A percentile compares a stretch with the other conserved stretches of the same genome.
Evolutionary conservation across 2,113 vertebrate genomes (phyloP).

Genomic region (Perca flavescens): DNA sequence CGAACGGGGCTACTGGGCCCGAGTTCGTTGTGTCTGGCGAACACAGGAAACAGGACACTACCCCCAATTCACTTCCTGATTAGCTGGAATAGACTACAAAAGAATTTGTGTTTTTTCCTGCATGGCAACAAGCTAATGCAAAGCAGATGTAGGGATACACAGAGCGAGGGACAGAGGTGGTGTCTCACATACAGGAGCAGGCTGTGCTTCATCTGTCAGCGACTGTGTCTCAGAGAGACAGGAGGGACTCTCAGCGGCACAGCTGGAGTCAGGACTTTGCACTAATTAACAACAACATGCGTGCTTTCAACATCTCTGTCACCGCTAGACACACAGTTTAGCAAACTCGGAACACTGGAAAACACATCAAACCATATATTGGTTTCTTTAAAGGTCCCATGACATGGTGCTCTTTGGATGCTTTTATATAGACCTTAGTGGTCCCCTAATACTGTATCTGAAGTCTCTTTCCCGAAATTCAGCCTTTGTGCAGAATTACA

Average conservation of each 20-base stretch:
- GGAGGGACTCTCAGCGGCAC: conserved; percentile 63
- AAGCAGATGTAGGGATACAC: conserved; percentile 81
- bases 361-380: conserved; percentile 20
- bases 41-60: conserved; percentile 89
- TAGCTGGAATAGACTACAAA: conserved; percentile 85
- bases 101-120: conserved; percentile 82
- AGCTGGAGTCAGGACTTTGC: conserved; percentile 67
- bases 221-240: conserved; percentile 43
- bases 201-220: conserved; percentile 72
- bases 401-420: too few relatives aligned
- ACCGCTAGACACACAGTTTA: conserved; percentile 28
- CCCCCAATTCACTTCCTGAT: conserved; percentile 84
- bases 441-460: too few relatives aligned
- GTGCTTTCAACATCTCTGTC: conserved; percentile 43
- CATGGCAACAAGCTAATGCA: conserved; percentile 82
- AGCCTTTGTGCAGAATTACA: too few relatives aligned
- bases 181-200: conserved; percentile 61
- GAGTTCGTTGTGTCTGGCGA: conserved; percentile 75
- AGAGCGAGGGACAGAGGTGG: conserved; percentile 65
- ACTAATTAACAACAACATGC: conserved; percentile 68
- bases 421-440: too few relatives aligned
- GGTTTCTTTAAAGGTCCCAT: neutral
- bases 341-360: neutral
- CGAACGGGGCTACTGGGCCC: conserved; percentile 59
- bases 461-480: too few relatives aligned